Base-by-base conservation (phyloP, 2,113 vertebrate genomes). In the Pterophyllum scalare region DNA sequence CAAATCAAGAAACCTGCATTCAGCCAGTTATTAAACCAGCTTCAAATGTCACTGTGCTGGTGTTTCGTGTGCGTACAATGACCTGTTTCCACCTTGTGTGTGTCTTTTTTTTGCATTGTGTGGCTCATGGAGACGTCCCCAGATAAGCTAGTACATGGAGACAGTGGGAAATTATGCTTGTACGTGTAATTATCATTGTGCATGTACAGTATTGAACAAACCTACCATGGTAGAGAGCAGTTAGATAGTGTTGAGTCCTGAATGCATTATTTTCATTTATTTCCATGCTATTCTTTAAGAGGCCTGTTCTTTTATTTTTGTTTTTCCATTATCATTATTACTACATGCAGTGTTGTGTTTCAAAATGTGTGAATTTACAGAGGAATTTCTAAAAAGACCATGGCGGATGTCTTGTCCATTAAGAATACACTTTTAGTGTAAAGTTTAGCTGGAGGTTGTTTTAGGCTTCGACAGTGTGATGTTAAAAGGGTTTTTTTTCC, bases 1-100 rank as follows among this genome's bases (percentile, higher is more conserved):
- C 26, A 76, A 86, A 89, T 82, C 40, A 35, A 78, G 33, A 83
- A 75, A 82, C 52, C 85, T 79, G 59, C 74, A 87, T 89, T 84
- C 82, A 82, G 59, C 80, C 79, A 17, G 74, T 58, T 76, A 81
- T 88, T 85, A 87, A 89, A 84, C 83, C 78, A n/a, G 54, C 56
- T 70, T 75, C 31, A 94, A 91, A 92, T 94, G 88, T 91, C 91
- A 88, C 38, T 5, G n/a, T 65, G 46, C 56, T 54, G 67, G 8
- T 40, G 60, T 9, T 43, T 56, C 33, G 24, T 82, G 72, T 54
- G 57, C 58, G 40, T 79, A 19, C 22, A 4, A 17, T 65, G 74
- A 49, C 65, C 77, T 52, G 46, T 84, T 79, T 80, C 64, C 65
- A 54, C 33, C 4, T 59, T 83, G 57, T 61, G 81, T 87, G 31